These are phyloP conservation scores for Alosa alosa DNA, from an alignment of 2,113 vertebrate genomes.

Conservation along the genomic window DNA sequence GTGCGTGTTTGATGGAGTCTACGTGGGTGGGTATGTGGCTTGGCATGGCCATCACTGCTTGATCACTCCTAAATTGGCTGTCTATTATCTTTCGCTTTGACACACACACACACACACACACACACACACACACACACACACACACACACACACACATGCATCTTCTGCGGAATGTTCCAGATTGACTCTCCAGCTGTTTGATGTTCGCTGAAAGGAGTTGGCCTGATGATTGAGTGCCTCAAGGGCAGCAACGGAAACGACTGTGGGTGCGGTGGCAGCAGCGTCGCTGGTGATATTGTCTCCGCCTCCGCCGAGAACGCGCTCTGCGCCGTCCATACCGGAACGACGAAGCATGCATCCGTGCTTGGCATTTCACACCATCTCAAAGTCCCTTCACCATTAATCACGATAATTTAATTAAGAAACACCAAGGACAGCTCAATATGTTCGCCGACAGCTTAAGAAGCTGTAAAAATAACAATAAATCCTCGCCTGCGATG, in stretches of 20 bases:
- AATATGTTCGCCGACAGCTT: slow-evolving; percentile 25
- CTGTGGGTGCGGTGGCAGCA: background rate
- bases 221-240: background rate
- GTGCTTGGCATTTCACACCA: slow-evolving; percentile 22
- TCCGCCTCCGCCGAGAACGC: background rate
- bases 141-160: background rate
- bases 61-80: background rate
- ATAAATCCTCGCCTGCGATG: slow-evolving; percentile 30
- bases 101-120: background rate
- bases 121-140: slow-evolving; percentile 1
- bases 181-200: background rate
- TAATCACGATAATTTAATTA: slow-evolving; percentile 47
- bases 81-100: background rate
- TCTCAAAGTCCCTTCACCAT: slow-evolving; percentile 9
- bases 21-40: background rate
- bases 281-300: background rate
- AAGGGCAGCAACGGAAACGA: background rate
- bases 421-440: slow-evolving; percentile 30
- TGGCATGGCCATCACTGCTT: slow-evolving; percentile 4
- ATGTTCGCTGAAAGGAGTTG: background rate
- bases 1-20: background rate
- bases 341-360: background rate
- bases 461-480: slow-evolving; percentile 13
- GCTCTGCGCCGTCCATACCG: background rate
- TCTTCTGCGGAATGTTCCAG: background rate